These are phyloP conservation scores for Toxonevra muliebris DNA, from an alignment of 2,888 invertebrate genomes.

Conservation along the genomic window DNA sequence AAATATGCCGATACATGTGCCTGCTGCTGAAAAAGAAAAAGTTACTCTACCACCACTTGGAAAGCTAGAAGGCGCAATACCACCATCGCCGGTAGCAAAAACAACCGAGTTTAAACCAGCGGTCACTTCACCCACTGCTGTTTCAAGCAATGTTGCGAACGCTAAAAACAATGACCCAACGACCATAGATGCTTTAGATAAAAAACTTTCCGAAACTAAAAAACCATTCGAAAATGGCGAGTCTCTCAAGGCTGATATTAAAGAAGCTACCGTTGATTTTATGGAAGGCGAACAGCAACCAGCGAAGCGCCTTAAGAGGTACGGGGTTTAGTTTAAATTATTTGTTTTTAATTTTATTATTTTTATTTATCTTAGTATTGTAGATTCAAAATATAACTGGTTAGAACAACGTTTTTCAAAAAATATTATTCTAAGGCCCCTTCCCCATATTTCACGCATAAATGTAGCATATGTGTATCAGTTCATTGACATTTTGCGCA, in stretches of 20 bases:
- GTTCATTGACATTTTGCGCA: no score
- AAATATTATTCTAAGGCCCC: no score
- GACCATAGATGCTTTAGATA: conserved; percentile 44
- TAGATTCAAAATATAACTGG: no score
- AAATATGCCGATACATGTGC: conserved; percentile 1
- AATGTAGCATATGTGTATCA: no score
- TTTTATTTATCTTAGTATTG: no score
- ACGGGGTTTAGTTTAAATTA: no score
- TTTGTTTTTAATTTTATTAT: no score
- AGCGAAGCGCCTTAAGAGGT: conserved; percentile 12
- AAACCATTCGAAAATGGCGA: conserved; percentile 52
- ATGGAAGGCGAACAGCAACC: conserved; percentile 54
- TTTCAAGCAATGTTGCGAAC: background rate
- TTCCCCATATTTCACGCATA: no score
- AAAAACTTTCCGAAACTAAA: conserved; percentile 49
- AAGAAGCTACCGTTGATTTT: conserved; percentile 60
- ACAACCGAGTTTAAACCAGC: conserved; percentile 10
- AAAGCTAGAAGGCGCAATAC: conserved; percentile 9
- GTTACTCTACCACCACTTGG: conserved; percentile 14
- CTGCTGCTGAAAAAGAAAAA: no score
- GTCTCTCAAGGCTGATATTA: conserved; percentile 48
- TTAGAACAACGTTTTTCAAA: no score
- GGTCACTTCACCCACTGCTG: conserved; percentile 34
- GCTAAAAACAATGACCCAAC: conserved; percentile 8
- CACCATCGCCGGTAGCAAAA: conserved; percentile 27